Base-by-base conservation (phyloP, 1,140 invertebrate genomes). In the Heliconius eleuchia region DNA sequence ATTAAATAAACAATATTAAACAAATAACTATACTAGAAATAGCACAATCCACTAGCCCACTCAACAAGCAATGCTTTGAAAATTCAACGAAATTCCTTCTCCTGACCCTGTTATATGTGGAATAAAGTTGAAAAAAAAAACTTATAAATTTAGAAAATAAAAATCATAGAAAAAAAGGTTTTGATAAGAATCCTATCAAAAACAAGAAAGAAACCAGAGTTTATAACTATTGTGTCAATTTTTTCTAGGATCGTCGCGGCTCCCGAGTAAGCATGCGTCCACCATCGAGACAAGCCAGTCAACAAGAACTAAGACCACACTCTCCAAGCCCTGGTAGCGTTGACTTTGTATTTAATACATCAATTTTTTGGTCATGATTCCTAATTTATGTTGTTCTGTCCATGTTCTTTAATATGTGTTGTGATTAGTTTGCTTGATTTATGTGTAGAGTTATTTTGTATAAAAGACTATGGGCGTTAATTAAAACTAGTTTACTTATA, bases 281-380 rank as follows among this genome's bases (percentile, higher is more conserved):
- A 11, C 97, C 97, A 0, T 97, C 97, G 73, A 95, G 97, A 34
- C 97, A 98, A 89, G 97, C 97, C 73, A 98, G 97, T 89, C 97
- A 97, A 95, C 97, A 96, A 82, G 97, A 97, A 70, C 95, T 98
- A 77, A 95, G 97, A 84, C 96, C 97, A 52, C 97, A 97, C 85
- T 98, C 97, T 84, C 97, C 97, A 77, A 96, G 96, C 92, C 96
- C 97, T 97, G 97, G 97, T 97, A 96, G 37, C 37, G 19, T 39
- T 39, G 2, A 19, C 30, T 72, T 72, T 39, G 42, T 39, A 72
- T 94, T 73, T 77, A 52, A 55, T 52, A n/a, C 46, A 27, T 46
- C 3, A 77, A 30, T 46, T 50, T 71, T 72, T 42, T 75, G 39
- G 37, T 73, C 16, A 66, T 50, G n/a, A 70, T 77, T 74, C 77